A percentile compares a stretch with the other conserved stretches of the same genome.
Conservation (phyloP, 2,797 vertebrate species). For the Hipposideros larvatus region DNA sequence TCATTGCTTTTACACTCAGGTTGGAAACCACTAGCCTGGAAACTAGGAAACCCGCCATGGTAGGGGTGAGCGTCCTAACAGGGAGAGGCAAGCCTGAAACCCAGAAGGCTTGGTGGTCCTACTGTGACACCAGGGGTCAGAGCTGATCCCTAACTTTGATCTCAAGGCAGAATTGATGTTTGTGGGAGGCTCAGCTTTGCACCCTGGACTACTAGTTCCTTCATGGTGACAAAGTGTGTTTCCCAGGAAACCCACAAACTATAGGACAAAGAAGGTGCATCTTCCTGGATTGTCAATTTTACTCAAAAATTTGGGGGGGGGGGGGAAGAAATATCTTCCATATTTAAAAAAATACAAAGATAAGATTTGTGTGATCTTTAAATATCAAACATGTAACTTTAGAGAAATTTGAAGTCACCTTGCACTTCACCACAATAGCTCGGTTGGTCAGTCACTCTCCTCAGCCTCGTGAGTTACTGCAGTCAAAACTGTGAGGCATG, state of each 20-base stretch:
- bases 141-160: neutral
- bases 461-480: neutral
- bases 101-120: neutral
- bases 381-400: conserved; percentile 24
- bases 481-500: neutral
- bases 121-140: neutral
- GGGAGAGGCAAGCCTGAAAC: neutral
- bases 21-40: conserved; percentile 22
- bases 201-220: neutral
- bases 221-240: neutral
- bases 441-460: neutral
- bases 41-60: neutral
- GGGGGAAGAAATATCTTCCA: neutral
- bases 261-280: neutral
- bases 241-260: neutral
- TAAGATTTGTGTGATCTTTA: conserved; percentile 48
- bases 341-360: neutral
- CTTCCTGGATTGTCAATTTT: neutral
- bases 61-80: neutral
- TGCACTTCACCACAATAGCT: neutral
- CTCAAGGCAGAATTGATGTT: neutral
- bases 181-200: neutral
- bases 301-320: neutral
- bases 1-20: neutral
- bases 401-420: conserved; percentile 2